Evolutionary conservation across 1,140 invertebrate genomes (phyloP).

Genomic region (Oncopodura yosiiana): DNA sequence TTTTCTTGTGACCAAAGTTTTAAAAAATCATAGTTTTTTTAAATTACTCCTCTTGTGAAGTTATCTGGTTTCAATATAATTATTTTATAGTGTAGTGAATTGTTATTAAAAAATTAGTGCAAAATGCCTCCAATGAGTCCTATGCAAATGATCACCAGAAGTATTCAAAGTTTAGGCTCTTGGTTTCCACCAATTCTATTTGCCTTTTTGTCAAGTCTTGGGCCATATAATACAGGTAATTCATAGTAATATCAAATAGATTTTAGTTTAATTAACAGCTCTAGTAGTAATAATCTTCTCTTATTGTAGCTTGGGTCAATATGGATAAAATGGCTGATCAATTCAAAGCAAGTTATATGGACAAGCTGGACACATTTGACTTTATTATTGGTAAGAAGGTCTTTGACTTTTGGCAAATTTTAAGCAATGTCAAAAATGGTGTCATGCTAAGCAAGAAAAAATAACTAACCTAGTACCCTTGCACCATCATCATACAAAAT

Average conservation of each 20-base stretch:
- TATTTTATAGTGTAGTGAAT: too few species aligned
- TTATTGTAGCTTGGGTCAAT: constrained; percentile 9
- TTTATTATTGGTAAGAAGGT: constrained; percentile 24
- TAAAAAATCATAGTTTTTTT: too few species aligned
- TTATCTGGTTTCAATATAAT: too few species aligned
- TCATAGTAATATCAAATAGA: too few species aligned
- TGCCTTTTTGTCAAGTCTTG: constrained; percentile 14
- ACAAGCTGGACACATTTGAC: constrained; percentile 25
- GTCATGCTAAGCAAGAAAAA: too few species aligned
- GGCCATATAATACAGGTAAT: constrained; percentile 7
- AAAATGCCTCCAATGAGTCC: constrained; percentile 9
- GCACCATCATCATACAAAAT: too few species aligned
- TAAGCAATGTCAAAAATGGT: background rate
- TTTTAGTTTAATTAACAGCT: too few species aligned
- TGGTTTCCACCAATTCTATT: constrained; percentile 19
- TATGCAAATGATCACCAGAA: constrained; percentile 1
- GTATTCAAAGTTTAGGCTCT: constrained; percentile 12
- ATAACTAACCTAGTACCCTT: too few species aligned
- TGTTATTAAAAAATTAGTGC: too few species aligned
- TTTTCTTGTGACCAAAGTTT: too few species aligned
- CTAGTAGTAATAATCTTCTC: too few species aligned
- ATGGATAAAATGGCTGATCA: constrained; percentile 25
- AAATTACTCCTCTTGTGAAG: too few species aligned
- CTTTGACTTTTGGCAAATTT: background rate
- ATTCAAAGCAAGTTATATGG: constrained; percentile 17